Evolutionary conservation across 2,888 invertebrate species (phyloP).

Genomic region (Dynastes maya): DNA sequence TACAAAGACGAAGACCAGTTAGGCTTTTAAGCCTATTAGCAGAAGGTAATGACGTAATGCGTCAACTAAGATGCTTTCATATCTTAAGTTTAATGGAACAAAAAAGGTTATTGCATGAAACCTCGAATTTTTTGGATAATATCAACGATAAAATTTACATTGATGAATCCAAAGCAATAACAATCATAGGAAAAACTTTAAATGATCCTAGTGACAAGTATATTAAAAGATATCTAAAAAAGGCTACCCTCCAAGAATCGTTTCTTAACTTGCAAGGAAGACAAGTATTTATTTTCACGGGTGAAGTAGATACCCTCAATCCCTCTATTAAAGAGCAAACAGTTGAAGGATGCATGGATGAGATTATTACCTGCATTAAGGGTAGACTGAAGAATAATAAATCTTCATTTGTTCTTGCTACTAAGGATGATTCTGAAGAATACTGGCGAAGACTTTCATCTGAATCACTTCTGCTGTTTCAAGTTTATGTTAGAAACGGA

Average conservation of each 20-base stretch:
- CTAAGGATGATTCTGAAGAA: not conserved
- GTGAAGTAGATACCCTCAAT: conserved; percentile 11
- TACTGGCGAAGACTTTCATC: conserved; percentile 7
- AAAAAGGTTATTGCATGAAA: not conserved
- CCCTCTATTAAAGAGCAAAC: conserved; percentile 10
- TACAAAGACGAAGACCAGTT: conserved; percentile 16
- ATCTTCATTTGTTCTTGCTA: not conserved
- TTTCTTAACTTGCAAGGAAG: not conserved
- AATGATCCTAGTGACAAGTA: not conserved
- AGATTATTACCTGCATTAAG: not conserved
- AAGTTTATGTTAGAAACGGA: conserved; percentile 3
- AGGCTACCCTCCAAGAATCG: not conserved
- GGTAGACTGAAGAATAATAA: not conserved
- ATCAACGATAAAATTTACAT: not conserved
- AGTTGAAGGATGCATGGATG: not conserved
- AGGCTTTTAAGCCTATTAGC: not conserved
- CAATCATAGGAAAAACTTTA: conserved; percentile 6
- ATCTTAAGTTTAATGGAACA: conserved; percentile 10
- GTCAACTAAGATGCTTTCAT: conserved; percentile 4
- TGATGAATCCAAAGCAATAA: not conserved
- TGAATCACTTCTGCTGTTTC: not conserved
- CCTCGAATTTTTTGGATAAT: not conserved
- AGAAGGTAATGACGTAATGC: not conserved
- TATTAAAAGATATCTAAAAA: conserved; percentile 5
- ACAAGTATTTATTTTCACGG: conserved; percentile 3